Evolutionary conservation across 2,797 vertebrate genomes (phyloP).

Genomic region (Coendou prehensilis): DNA sequence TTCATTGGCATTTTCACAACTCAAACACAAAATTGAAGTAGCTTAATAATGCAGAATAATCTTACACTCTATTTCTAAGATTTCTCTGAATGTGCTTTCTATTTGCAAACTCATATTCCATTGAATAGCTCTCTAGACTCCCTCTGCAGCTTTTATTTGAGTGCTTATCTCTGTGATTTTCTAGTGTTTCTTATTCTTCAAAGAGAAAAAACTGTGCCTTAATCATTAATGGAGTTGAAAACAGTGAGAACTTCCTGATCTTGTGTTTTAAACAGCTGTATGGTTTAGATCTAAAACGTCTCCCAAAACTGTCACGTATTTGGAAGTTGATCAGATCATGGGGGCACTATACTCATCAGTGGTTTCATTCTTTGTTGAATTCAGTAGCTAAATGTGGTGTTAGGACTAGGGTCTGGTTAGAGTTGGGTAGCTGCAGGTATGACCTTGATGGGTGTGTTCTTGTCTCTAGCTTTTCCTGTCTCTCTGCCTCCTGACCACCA

Average conservation of each 20-base stretch:
- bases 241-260: not conserved
- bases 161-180: constrained; percentile 27
- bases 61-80: constrained; percentile 55
- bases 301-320: not conserved
- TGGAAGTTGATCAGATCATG: not conserved
- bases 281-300: not conserved
- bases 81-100: constrained; percentile 51
- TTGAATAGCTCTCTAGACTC: constrained; percentile 45
- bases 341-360: not conserved
- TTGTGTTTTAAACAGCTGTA: constrained; percentile 15
- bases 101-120: constrained; percentile 42
- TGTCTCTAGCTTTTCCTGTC: not conserved
- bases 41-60: constrained; percentile 57
- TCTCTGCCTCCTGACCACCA: not conserved
- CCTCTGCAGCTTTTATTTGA: constrained; percentile 22
- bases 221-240: not conserved
- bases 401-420: not conserved
- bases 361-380: not conserved
- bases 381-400: not conserved
- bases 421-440: not conserved
- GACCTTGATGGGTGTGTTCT: not conserved
- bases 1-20: constrained; percentile 69
- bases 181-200: not conserved
- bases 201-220: not conserved
- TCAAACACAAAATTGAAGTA: constrained; percentile 67